Base-by-base conservation (phyloP, 2,797 vertebrate genomes). In the Balearica regulorum region DNA sequence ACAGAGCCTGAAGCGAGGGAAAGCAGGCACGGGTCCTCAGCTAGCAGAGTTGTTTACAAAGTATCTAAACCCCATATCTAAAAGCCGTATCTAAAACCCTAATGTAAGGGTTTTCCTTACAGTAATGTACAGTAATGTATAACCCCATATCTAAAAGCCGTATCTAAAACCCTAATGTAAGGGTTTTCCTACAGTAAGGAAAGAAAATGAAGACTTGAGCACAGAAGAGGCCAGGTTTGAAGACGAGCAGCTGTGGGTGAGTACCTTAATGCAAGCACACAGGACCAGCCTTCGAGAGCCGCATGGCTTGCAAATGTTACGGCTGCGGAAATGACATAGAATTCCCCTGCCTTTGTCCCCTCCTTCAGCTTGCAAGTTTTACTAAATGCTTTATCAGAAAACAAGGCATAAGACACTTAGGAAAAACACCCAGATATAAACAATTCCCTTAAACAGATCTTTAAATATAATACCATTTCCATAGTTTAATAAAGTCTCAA, bases 251-350 rank as follows among this genome's bases (percentile, higher is more conserved):
- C 16, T 10, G 20, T 54, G 33, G 58, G 18, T 16, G 44, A 37
- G 44, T 3, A 48, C 18, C 22, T 33, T 39, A 16, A 57, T 1
- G 2, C 37, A 64, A 80, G 44, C 22, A 22, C 8, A 37, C 11
- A 19, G 25, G 13, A 44, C 6, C 16, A 61, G 29, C 21, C 46
- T 53, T 13, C 29, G 26, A 60, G 33, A 60, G 18, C 44, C 0
- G 1, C 3, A 2, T 0, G 29, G 13, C 16, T 53, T 57, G 37
- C 54, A 60, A 54, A 58, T 1, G 6, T 37, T 37, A 17, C 0
- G 2, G 13, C n/a, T 39, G 49, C 35, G 33, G 71, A 46, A 19
- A 13, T 3, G 48, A 55, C 39, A 31, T 1, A 37, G 33, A 71
- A n/a, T 22, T 46, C 25, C 17, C 19, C 37, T 35, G 51, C 22